Base-by-base conservation (phyloP, 1,140 invertebrate genomes). In the Euborellia annulipes region DNA sequence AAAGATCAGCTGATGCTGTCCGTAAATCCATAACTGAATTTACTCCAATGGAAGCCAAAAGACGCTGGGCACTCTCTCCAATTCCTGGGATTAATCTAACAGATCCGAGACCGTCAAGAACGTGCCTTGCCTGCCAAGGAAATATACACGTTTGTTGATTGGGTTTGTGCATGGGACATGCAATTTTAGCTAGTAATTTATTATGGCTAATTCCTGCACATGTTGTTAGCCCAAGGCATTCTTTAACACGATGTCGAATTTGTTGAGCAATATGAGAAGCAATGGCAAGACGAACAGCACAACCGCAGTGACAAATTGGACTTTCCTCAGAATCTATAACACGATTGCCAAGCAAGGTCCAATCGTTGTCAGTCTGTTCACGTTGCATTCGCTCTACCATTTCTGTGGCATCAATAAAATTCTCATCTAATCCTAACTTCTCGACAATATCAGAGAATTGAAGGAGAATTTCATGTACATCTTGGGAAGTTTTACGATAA, bases 151-250 rank as follows among this genome's bases (percentile, higher is more conserved):
- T 88, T 56, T 89, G 85, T 52, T 84, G 73, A 61, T 87, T 79
- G 2, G 85, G 82, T 62, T 85, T 85, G 54, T 86, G 68, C 38
- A 71, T 61, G 23, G 71, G 69, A 49, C 79, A 78, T 16, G 74
- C 76, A 27, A 90, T 61, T 63, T 90, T 88, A 3, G 85, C 78
- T 52, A 88, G 59, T 39, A 88, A 57, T 63, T 90, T 90, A 58
- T 88, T 90, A 51, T 85, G 78, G 27, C 79, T 74, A 49, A 88
- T 75, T 11, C 85, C 85, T 42, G 82, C 85, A 67, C 82, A 85
- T 53, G 74, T 77, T 6, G 82, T 86, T 32, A 87, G 67, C 30
- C 76, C 73, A 34, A 86, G 62, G 41, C 79, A 71, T 46, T 71
- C 63, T 44, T 65, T 66, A 38, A 87, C 70, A 49, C 69, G 67